Evolutionary conservation across 1,140 invertebrate species (phyloP).

Genomic region (Scaptodrosophila lebanonensis): DNA sequence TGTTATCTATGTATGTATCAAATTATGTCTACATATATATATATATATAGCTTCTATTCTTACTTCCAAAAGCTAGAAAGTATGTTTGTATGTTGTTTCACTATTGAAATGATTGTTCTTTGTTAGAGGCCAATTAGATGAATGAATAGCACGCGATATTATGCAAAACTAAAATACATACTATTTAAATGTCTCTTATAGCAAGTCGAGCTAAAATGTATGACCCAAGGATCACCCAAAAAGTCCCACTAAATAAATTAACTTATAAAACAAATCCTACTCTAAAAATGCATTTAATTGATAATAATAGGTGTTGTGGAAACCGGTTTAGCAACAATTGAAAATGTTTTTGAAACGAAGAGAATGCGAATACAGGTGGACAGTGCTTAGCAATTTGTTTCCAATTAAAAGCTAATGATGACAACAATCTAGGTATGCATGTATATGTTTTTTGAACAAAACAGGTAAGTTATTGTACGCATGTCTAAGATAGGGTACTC

Average conservation of each 20-base stretch:
- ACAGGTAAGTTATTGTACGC: no score
- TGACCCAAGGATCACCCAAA: slow-evolving; percentile 22
- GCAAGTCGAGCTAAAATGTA: slow-evolving; percentile 14
- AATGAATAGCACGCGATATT: slow-evolving; percentile 58
- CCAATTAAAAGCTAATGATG: no score
- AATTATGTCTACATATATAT: slow-evolving; percentile 25
- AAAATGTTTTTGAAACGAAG: no score
- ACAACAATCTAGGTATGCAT: no score
- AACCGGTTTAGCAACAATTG: no score
- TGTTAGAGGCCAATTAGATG: slow-evolving; percentile 17
- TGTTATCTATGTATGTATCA: slow-evolving; percentile 14
- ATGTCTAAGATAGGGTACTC: no score
- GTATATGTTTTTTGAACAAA: no score
- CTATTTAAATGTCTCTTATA: slow-evolving; percentile 41
- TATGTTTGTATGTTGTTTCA: slow-evolving; percentile 50
- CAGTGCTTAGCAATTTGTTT: no score
- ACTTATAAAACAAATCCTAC: slow-evolving; percentile 64
- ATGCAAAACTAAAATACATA: slow-evolving; percentile 33
- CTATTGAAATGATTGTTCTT: slow-evolving; percentile 17
- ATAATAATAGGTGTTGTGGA: no score
- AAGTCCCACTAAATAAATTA: slow-evolving; percentile 64
- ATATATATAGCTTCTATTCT: no score
- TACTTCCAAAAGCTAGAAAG: slow-evolving; percentile 7
- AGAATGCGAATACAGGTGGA: no score
- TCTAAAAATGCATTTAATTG: no score